phyloP scores from a whole-genome alignment of 2,797 vertebrate genomes.

The Sebastes elongatus region DNA sequence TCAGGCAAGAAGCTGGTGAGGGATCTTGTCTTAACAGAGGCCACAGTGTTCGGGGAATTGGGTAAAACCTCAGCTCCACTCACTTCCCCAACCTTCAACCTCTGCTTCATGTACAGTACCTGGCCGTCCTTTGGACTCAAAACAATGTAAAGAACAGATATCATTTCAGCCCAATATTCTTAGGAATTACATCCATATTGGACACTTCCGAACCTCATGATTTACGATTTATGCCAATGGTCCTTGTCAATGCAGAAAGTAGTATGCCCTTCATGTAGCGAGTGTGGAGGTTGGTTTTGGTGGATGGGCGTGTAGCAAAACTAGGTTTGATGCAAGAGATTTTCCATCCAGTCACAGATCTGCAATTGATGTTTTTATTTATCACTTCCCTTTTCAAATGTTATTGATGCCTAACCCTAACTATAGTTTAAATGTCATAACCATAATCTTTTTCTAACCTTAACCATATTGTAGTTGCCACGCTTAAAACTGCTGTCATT shows the following conservation, averaged over 20 bases:
- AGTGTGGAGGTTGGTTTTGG: neutral
- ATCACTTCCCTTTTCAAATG: neutral
- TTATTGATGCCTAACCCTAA: neutral
- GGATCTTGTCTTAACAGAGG: neutral
- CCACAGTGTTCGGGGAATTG: neutral
- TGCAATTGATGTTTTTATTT: neutral
- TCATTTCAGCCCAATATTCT: neutral
- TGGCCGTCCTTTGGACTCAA: too few relatives aligned
- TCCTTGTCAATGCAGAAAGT: neutral
- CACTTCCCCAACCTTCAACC: neutral
- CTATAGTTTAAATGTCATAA: neutral
- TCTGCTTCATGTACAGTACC: neutral
- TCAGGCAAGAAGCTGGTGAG: neutral
- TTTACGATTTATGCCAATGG: neutral
- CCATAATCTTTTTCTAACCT: neutral
- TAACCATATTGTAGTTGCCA: neutral
- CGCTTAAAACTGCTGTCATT: neutral
- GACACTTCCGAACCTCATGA: neutral
- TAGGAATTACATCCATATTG: neutral
- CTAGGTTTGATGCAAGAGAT: neutral
- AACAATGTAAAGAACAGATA: neutral
- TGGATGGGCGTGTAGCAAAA: neutral
- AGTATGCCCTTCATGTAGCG: neutral
- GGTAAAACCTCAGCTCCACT: neutral
- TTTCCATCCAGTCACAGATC: neutral